Conservation (phyloP, 2,888 invertebrate genomes). For the Eupithecia exiguata region DNA sequence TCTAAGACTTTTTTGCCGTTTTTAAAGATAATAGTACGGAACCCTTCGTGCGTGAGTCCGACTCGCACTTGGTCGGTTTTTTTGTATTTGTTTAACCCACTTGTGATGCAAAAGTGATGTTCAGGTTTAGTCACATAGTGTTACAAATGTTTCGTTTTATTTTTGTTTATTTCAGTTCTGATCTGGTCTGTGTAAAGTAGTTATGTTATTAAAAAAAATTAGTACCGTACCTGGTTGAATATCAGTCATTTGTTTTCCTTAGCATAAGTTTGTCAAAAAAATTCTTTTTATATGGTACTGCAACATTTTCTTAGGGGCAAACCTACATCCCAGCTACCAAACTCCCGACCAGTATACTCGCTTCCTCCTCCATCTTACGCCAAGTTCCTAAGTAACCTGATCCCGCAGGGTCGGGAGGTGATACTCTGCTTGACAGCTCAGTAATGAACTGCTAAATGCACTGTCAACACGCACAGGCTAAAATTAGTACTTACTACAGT, state of each 20-base stretch:
- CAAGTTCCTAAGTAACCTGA: constrained; percentile 27
- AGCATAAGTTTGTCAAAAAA: not conserved
- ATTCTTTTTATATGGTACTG: not conserved
- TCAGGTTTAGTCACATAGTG: no score
- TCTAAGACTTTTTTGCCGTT: no score
- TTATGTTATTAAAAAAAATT: no score
- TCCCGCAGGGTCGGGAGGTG: constrained; percentile 60
- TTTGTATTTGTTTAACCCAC: no score
- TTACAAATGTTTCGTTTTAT: no score
- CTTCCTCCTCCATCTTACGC: constrained; percentile 9
- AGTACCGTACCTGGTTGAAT: no score
- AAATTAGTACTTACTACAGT: constrained; percentile 38
- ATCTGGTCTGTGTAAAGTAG: not conserved
- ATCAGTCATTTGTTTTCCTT: no score
- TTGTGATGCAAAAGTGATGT: no score
- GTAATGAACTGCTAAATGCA: constrained; percentile 73
- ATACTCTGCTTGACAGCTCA: constrained; percentile 55
- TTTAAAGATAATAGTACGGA: no score
- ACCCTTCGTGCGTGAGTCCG: no score
- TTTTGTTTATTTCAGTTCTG: no score
- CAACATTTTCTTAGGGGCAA: not conserved
- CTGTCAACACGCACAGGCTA: constrained; percentile 65
- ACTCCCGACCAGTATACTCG: not conserved
- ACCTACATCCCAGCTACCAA: not conserved
- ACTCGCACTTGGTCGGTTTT: no score